These are phyloP conservation scores for Scrobipalpa atriplicella DNA, from an alignment of 2,888 invertebrate species.

Conservation along the genomic window DNA sequence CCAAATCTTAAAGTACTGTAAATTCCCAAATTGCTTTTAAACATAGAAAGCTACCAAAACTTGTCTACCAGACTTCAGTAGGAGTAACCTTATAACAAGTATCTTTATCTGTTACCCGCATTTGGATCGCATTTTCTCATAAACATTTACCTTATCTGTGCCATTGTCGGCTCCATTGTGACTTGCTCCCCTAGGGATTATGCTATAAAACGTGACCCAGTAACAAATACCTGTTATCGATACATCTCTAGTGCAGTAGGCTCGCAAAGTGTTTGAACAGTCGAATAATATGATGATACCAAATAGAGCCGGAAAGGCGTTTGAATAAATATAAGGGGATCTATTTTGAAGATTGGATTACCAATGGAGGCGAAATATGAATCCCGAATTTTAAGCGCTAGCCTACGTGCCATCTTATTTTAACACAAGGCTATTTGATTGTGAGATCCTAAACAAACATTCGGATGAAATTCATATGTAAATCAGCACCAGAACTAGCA, in stretches of 20 bases:
- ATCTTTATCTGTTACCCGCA: slow-evolving; percentile 1
- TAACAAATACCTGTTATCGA: slow-evolving; percentile 12
- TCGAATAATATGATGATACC: slow-evolving; percentile 73
- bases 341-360: slow-evolving; percentile 34
- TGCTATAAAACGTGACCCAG: not conserved
- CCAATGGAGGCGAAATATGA: slow-evolving; percentile 31
- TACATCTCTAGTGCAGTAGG: not conserved
- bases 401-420: slow-evolving; percentile 27
- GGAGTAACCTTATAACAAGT: not conserved
- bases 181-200: not conserved
- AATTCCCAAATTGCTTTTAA: no score
- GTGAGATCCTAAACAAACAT: slow-evolving; percentile 27
- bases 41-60: no score
- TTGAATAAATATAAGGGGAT: slow-evolving; percentile 67
- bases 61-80: not conserved
- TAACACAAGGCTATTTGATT: slow-evolving; percentile 20
- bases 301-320: slow-evolving; percentile 59
- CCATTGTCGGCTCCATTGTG: not conserved
- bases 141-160: slow-evolving; percentile 12
- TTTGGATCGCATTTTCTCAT: not conserved
- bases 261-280: slow-evolving; percentile 65
- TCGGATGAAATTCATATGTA: slow-evolving; percentile 21
- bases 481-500: slow-evolving; percentile 3
- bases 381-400: slow-evolving; percentile 37
- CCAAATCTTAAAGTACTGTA: no score